These are phyloP conservation scores for Hippocampus barbouri DNA, from an alignment of 2,113 vertebrate genomes.

Conservation along the genomic window DNA sequence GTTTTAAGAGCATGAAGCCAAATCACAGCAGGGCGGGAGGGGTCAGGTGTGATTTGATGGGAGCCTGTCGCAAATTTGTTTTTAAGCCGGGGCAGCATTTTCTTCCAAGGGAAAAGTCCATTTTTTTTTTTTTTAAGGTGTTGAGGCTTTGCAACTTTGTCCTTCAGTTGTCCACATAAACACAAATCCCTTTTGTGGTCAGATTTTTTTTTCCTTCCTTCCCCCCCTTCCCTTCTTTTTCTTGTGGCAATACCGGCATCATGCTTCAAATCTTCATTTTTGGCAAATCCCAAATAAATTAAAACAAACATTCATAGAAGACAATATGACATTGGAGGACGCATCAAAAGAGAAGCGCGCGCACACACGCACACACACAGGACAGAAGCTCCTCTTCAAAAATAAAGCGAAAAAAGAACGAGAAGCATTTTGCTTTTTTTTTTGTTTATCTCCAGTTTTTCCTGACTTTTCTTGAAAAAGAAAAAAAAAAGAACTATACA, in stretches of 20 bases:
- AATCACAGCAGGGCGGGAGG: constrained; percentile 42
- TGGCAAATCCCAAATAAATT: constrained; percentile 79
- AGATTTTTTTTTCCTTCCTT: constrained; percentile 9
- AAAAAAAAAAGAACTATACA: constrained; percentile 57
- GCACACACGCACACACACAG: not conserved
- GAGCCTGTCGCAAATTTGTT: constrained; percentile 29
- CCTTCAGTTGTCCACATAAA: constrained; percentile 27
- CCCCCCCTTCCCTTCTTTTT: constrained; percentile 43
- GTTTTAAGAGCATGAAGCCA: constrained; percentile 43
- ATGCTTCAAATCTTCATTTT: constrained; percentile 75
- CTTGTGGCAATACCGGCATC: constrained; percentile 71
- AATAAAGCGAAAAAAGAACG: constrained; percentile 44
- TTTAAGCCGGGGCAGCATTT: constrained; percentile 28
- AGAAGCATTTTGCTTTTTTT: constrained; percentile 66
- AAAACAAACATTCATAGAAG: constrained; percentile 77
- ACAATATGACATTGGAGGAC: constrained; percentile 68
- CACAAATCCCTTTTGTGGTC: constrained; percentile 51
- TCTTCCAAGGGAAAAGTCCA: constrained; percentile 22
- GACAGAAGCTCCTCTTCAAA: constrained; percentile 43
- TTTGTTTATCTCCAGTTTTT: constrained; percentile 41
- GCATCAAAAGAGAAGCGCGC: constrained; percentile 52
- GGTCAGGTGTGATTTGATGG: constrained; percentile 54
- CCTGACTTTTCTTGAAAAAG: constrained; percentile 67
- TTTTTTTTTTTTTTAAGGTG: constrained; percentile 18
- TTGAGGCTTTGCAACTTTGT: constrained; percentile 45